Conservation (phyloP, 2,113 vertebrate species). For the Chionomys nivalis region DNA sequence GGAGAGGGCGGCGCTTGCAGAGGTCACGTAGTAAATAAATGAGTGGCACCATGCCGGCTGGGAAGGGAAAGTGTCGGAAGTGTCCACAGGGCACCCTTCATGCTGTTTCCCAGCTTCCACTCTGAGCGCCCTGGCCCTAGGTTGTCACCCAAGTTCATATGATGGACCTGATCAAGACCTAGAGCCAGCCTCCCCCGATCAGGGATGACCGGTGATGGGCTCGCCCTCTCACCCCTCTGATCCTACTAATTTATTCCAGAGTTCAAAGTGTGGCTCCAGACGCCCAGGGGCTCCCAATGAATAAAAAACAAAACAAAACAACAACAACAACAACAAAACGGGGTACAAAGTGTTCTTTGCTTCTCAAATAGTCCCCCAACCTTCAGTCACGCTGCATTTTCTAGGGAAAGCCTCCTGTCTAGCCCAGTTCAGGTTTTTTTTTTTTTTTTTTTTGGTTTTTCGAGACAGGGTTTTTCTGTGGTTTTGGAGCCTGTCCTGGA, state of each 20-base stretch:
- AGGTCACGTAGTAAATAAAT: not conserved
- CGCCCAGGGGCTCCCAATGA: not conserved
- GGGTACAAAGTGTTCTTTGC: accelerated
- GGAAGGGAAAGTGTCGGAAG: not conserved
- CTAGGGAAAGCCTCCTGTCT: not conserved
- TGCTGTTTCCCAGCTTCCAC: not conserved
- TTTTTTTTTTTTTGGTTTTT: too few species aligned
- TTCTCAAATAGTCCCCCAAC: not conserved
- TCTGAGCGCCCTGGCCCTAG: not conserved
- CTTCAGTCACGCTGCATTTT: not conserved
- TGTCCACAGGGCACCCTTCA: not conserved
- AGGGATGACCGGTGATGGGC: conserved; percentile 57
- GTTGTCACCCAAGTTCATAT: conserved; percentile 50
- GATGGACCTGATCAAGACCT: not conserved
- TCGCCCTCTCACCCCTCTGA: conserved; percentile 70
- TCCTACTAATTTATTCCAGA: conserved; percentile 68
- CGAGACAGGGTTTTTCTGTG: too few species aligned
- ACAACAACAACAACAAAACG: too few species aligned
- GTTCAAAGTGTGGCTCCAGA: not conserved
- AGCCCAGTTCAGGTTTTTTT: not conserved
- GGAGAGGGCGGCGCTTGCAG: not conserved
- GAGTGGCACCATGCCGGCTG: not conserved
- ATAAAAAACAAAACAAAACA: not conserved
- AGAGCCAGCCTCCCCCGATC: conserved; percentile 59
- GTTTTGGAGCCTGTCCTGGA: too few species aligned